These are phyloP conservation scores for Stegana nigrithorax DNA, from an alignment of 2,888 invertebrate species.

Conservation along the genomic window DNA sequence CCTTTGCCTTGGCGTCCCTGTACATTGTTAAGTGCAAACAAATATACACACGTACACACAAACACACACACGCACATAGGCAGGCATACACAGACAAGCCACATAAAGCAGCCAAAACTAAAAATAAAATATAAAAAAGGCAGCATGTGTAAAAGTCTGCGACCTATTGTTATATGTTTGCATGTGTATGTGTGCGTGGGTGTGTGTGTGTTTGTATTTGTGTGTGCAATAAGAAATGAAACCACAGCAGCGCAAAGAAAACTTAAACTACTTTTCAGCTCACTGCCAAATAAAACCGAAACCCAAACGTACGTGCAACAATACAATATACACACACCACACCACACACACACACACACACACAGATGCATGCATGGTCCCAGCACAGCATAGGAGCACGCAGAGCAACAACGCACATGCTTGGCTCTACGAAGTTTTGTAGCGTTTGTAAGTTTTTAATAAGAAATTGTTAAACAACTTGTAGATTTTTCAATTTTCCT, in stretches of 20 bases:
- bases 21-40: too few species aligned
- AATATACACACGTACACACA: not conserved
- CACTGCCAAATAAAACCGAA: not conserved
- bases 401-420: not conserved
- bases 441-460: constrained; percentile 53
- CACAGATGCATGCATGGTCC: not conserved
- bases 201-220: not conserved
- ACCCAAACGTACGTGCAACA: not conserved
- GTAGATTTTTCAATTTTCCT: constrained; percentile 38
- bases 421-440: constrained; percentile 35
- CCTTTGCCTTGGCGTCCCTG: too few species aligned
- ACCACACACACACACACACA: not conserved
- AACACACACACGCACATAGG: not conserved
- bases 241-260: constrained; percentile 30
- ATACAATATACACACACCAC: not conserved
- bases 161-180: too few species aligned
- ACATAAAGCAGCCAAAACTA: too few species aligned
- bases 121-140: too few species aligned
- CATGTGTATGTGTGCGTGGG: not conserved
- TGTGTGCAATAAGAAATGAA: too few species aligned
- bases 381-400: not conserved
- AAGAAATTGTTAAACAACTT: constrained; percentile 54
- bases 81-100: not conserved
- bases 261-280: constrained; percentile 8
- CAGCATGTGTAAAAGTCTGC: too few species aligned